Conservation (phyloP, 2,797 vertebrate genomes). For the Lerista edwardsae region DNA sequence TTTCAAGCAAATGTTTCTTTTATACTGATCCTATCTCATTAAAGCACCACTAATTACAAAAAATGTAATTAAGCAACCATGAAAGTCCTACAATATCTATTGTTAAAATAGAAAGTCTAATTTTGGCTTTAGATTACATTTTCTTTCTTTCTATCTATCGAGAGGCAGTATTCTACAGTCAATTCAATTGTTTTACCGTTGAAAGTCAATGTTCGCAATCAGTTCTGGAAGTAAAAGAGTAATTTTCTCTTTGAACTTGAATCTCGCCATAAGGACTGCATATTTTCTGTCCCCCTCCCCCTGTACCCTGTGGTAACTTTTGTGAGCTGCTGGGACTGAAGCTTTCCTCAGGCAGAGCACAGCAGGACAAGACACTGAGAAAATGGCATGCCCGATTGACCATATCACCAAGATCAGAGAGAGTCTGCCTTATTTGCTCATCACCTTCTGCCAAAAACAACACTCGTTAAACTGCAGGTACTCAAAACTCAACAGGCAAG, state of each 20-base stretch:
- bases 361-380: conserved; percentile 82
- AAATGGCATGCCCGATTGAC: conserved; percentile 81
- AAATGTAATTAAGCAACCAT: conserved; percentile 6
- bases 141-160: no score
- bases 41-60: conserved; percentile 7
- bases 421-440: conserved; percentile 82
- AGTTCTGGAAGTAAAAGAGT: conserved; percentile 56
- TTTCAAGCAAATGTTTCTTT: conserved; percentile 19
- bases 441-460: conserved; percentile 82
- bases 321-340: conserved; percentile 75
- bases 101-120: conserved; percentile 24
- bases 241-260: conserved; percentile 75
- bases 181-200: no score
- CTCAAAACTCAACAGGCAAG: conserved; percentile 75
- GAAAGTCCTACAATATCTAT: no score
- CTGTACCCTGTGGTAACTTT: conserved; percentile 79
- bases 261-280: conserved; percentile 61
- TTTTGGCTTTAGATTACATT: conserved; percentile 7
- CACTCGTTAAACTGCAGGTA: conserved; percentile 84
- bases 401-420: conserved; percentile 81
- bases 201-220: conserved; percentile 45
- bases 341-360: conserved; percentile 78
- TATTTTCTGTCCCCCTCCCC: conserved; percentile 68
- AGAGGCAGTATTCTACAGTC: conserved; percentile 15
- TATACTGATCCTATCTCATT: background rate